phyloP scores from a whole-genome alignment of 2,797 vertebrate genomes.

The Lacerta bilineata region DNA sequence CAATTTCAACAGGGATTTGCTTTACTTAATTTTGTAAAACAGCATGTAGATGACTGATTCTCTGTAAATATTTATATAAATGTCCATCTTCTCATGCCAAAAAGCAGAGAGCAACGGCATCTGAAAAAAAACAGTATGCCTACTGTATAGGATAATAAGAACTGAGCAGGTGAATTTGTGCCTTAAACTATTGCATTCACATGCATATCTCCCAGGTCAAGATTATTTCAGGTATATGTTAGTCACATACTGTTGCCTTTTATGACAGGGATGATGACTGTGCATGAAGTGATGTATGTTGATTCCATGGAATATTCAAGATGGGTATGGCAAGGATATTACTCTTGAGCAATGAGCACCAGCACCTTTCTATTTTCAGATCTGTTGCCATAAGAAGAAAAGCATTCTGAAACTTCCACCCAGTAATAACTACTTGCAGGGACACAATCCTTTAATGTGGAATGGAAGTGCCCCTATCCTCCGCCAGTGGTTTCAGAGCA shows the following conservation, averaged over 20 bases:
- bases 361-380: constrained; percentile 56
- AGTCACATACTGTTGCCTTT: neutral
- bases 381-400: constrained; percentile 64
- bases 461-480: constrained; percentile 87
- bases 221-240: neutral
- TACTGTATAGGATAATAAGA: neutral
- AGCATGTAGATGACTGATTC: neutral
- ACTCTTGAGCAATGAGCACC: neutral
- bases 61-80: constrained; percentile 17
- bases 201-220: neutral
- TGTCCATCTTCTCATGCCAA: neutral
- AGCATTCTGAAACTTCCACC: constrained; percentile 67
- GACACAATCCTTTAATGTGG: constrained; percentile 85
- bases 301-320: neutral
- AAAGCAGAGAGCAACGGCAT: neutral
- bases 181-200: neutral
- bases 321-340: accelerated
- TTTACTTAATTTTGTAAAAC: neutral
- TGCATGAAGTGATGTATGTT: neutral
- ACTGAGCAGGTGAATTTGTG: neutral
- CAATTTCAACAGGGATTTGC: neutral
- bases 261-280: neutral
- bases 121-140: neutral
- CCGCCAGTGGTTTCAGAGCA: constrained; percentile 79
- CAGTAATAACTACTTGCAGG: constrained; percentile 73